Evolutionary conservation across 2,797 vertebrate species (phyloP), one percentile per base, ranked within the genome.

Genomic region (Artibeus jamaicensis): DNA sequence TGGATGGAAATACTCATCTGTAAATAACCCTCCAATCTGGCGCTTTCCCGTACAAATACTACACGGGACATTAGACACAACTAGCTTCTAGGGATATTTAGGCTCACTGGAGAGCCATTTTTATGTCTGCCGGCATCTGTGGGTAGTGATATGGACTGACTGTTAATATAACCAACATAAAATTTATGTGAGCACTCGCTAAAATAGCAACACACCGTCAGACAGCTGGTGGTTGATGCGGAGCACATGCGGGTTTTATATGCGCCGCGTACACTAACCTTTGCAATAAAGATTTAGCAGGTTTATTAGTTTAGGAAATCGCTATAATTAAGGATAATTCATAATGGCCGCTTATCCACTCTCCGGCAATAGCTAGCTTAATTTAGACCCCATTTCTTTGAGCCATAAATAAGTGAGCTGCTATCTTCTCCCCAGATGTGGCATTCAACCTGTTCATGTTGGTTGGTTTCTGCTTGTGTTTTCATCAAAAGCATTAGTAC

Each of bases 241-340:
- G 98, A 97, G 97, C 98, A 98, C 97, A 98, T 98, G 98, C 97
- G 96, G 98, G 95, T 99, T 99, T 99, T 99, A 99, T 99, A 99
- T 98, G 99, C 98, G 59, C 98, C 97, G 99, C 98, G 99, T 99
- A 99, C 99, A 99, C 99, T 99, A 99, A 99, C 99, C 99, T 99
- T 99, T 99, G 99, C 99, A 99, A 99, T 99, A 99, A 99, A 99
- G 99, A 99, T 98, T 99, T 99, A 99, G 99, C 99, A 99, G 99
- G 98, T 99, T 99, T 99, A 99, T 99, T 99, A 99, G 99, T 99
- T 99, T 99, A 99, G 99, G 99, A 99, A 99, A 99, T 99, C 98
- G 97, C 99, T 99, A 99, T 99, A 99, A 99, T 99, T 99, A 99
- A 99, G 99, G 99, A 99, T 99, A 99, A 99, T 99, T 99, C 99